These are phyloP conservation scores for Cololabis saira DNA, from an alignment of 2,113 vertebrate species.

Conservation along the genomic window DNA sequence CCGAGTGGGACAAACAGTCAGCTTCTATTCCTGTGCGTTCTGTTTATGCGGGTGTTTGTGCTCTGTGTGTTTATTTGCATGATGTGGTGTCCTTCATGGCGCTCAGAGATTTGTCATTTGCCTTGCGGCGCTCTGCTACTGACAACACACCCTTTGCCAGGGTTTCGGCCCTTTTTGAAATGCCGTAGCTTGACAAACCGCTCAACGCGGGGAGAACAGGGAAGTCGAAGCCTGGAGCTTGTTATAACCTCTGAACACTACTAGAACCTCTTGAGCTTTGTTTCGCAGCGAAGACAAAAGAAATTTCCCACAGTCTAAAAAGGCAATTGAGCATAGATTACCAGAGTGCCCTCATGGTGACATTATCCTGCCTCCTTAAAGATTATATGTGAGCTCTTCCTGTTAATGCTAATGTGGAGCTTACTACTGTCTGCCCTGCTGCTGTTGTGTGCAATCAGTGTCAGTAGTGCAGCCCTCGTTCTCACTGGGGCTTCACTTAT, in stretches of 20 bases:
- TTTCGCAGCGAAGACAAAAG: slow-evolving; percentile 36
- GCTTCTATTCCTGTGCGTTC: slow-evolving; percentile 18
- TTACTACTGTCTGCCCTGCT: not conserved
- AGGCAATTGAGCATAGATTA: slow-evolving; percentile 35
- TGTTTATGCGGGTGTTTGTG: slow-evolving; percentile 35
- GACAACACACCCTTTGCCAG: slow-evolving; percentile 63
- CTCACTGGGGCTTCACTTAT: not conserved
- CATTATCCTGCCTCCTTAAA: slow-evolving; percentile 9
- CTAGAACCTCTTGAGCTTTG: slow-evolving; percentile 38
- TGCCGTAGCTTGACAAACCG: slow-evolving; percentile 58
- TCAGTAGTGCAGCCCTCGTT: not conserved
- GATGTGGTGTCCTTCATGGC: slow-evolving; percentile 55
- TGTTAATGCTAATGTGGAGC: not conserved
- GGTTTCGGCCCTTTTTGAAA: slow-evolving; percentile 66
- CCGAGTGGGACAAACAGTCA: not conserved
- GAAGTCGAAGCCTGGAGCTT: slow-evolving; percentile 42
- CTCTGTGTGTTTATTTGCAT: slow-evolving; percentile 52
- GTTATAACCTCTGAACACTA: slow-evolving; percentile 62
- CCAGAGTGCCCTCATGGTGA: slow-evolving; percentile 16
- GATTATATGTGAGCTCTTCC: slow-evolving; percentile 1
- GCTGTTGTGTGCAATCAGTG: not conserved
- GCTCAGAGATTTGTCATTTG: slow-evolving; percentile 44
- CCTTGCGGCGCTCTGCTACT: slow-evolving; percentile 42
- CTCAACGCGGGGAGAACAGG: slow-evolving; percentile 33
- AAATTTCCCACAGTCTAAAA: slow-evolving; percentile 26